Base-by-base conservation (phyloP, 2,797 vertebrate genomes). In the Percopsis omiscomaycus region DNA sequence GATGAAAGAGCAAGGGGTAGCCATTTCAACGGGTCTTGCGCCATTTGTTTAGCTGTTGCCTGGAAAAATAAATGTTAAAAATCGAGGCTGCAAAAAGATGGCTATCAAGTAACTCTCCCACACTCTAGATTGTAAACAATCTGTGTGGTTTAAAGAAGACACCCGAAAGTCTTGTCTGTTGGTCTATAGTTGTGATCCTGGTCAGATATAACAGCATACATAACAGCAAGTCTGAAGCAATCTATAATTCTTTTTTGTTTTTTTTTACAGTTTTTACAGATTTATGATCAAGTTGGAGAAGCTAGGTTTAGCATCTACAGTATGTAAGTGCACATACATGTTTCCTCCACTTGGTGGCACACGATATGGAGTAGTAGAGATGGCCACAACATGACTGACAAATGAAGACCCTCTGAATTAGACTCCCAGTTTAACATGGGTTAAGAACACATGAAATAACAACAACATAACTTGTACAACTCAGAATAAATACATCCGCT, bases 91-190 rank as follows among this genome's bases (percentile, higher is more conserved):
- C 74, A 73, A 79, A 79, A 78, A 90, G 90, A 93, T 93, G 73
- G 1, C 13, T 90, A 92, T 92, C 91, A 70, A 50, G 46, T 57
- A 91, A 92, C 78, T 92, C 88, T 91, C 91, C 88, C 91, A 93
- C 90, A 91, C 82, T 84, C 64, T 59, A 53, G 14, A 60, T 59
- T 67, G 64, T 71, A 66, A 70, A 82, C 56, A 72, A 29, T 59
- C 47, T 29, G 46, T 45, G 60, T 55, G 58, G 53, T 62, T 73
- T 72, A 71, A 77, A 73, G 59, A 69, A 61, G 60, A 11, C 59
- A 59, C 64, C 64, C 66, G 76, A 68, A 64, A 63, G 81, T 73
- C 54, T 52, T 66, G 28, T 63, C 61, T 66, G 55, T 74, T 55
- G 46, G 45, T 69, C 8, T 53, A 47, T 66, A 48, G 55, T 64